Evolutionary conservation across 2,888 invertebrate species (phyloP), one percentile per base, ranked within the genome.

Genomic region (Epirrhoe alternata): DNA sequence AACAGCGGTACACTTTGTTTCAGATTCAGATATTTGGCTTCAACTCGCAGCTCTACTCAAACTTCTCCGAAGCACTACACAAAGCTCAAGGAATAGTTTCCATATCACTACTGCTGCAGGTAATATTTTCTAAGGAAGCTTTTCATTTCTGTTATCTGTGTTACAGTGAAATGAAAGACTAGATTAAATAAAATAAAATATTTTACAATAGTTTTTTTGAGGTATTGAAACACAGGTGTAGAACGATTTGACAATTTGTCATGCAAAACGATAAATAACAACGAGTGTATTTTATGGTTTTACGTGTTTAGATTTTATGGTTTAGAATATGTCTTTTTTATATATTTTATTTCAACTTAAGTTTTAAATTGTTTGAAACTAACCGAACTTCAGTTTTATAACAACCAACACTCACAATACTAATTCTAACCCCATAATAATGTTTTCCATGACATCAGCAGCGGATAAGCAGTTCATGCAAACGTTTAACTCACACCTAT

Each of bases 11-110:
- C 24, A 69, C 74, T 82, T 92, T 92, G 86, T 95, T 96, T 75
- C 96, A 99, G 99, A 97, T 99, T 86, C 99, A 99, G 95, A 97
- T 99, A 94, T 97, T 98, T 92, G 99, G 99, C 80, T 99, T 98
- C 95, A 99, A 99, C 94, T 97, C 98, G 68, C 98, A 99, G 92
- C 95, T 99, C 77, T 99, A 99, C 94, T 96, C 96, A 83, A 99
- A 99, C 94, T 98, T 98, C 93, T 97, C 98, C 64, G 98, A 98
- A 90, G 99, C 99, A 73, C 94, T 98, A 80, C 97, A 97, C 86
- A 96, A 97, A 86, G 98, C 99, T 71, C 97, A 98, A 89, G 99
- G 99, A 82, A 96, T 99, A 85, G 97, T 98, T 76, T 98, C 98
- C 71, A 97, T 99, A 84, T 97, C 99, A 70, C 95, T 99, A 75